Evolutionary conservation across 2,888 invertebrate species (phyloP).

Genomic region (Eretmocerus hayati): DNA sequence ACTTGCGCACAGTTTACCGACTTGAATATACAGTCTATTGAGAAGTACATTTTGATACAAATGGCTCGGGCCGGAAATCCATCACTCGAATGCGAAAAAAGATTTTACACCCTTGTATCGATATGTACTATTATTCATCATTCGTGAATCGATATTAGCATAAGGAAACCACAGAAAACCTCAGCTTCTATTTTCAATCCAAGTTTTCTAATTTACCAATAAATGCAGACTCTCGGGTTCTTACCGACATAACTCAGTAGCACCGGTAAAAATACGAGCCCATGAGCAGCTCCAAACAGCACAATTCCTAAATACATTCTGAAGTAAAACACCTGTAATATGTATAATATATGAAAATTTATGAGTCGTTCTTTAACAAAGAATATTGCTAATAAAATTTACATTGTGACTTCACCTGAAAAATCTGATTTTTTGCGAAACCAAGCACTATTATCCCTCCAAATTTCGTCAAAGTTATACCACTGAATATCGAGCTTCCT

Average conservation of each 20-base stretch:
- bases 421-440: constrained; percentile 96
- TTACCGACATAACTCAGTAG: constrained; percentile 94
- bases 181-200: not conserved
- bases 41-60: too few species aligned
- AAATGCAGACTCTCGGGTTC: constrained; percentile 31
- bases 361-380: not conserved
- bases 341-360: not conserved
- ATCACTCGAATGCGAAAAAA: not conserved
- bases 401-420: constrained; percentile 53
- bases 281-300: constrained; percentile 92
- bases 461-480: constrained; percentile 96
- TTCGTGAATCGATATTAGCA: not conserved
- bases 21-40: too few species aligned
- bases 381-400: not conserved
- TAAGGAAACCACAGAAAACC: not conserved
- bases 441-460: constrained; percentile 94
- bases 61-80: not conserved
- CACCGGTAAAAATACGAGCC: constrained; percentile 94
- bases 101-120: not conserved
- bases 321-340: constrained; percentile 83
- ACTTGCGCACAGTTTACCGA: too few species aligned
- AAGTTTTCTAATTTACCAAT: not conserved
- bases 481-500: constrained; percentile 89
- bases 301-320: constrained; percentile 98
- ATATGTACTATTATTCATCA: not conserved